Conservation (phyloP, 2,797 vertebrate genomes). For the Halcyon smyrnensis region DNA sequence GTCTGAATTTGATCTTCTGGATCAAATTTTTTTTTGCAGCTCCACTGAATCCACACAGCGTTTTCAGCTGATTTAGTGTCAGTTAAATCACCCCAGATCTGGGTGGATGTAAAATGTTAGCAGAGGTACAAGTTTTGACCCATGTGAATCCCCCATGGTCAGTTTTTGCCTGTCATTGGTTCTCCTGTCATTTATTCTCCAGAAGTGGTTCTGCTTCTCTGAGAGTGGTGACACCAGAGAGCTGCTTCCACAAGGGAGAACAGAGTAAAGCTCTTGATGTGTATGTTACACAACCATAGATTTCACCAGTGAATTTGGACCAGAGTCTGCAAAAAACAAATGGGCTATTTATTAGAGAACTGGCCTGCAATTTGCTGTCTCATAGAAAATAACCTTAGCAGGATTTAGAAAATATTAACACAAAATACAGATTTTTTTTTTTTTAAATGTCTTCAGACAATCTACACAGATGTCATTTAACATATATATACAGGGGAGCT, state of each 20-base stretch:
- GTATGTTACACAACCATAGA: background rate
- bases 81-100: background rate
- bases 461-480: background rate
- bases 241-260: background rate
- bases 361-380: background rate
- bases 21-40: background rate
- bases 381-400: background rate
- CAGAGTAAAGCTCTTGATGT: background rate
- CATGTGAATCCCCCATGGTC: background rate
- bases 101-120: background rate
- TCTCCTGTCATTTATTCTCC: background rate
- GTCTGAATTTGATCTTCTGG: background rate
- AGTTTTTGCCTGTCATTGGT: background rate
- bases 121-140: background rate
- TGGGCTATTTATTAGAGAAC: background rate
- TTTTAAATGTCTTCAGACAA: background rate
- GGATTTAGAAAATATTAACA: background rate
- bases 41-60: background rate
- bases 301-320: background rate
- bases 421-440: background rate
- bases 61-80: background rate
- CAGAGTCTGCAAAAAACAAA: background rate
- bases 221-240: background rate
- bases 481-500: background rate
- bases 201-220: background rate